Percentiles rank a stretch among this genome's conserved stretches.
These are phyloP conservation scores for Atherinomorus stipes DNA, from an alignment of 2,113 vertebrate genomes.

Conservation along the genomic window DNA sequence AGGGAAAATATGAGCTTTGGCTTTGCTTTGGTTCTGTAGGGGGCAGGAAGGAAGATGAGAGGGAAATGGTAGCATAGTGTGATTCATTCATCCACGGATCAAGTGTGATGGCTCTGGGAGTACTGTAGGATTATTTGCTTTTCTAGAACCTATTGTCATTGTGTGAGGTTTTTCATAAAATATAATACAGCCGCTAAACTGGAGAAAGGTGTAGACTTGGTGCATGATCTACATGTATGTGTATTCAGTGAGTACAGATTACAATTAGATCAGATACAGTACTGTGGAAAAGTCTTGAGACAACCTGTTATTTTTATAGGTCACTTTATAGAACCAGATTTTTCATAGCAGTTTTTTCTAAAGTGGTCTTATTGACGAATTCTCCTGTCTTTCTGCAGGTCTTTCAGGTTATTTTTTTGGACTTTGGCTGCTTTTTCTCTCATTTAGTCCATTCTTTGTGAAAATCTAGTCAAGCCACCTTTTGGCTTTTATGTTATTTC, in stretches of 20 bases:
- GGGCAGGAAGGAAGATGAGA: constrained; percentile 67
- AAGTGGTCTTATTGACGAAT: neutral
- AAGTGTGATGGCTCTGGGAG: constrained; percentile 71
- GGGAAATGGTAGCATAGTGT: constrained; percentile 65
- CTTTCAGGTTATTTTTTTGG: neutral
- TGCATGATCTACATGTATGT: neutral
- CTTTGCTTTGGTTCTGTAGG: constrained; percentile 59
- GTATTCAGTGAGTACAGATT: neutral
- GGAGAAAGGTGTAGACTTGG: constrained; percentile 28
- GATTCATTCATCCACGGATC: constrained; percentile 73
- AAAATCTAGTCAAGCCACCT: no score
- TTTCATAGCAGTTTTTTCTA: neutral
- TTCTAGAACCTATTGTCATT: constrained; percentile 52
- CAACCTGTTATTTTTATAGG: no score
- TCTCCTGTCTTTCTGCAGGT: neutral
- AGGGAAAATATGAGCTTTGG: constrained; percentile 69
- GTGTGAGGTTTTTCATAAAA: constrained; percentile 62
- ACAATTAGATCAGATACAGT: neutral
- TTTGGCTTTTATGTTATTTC: no score
- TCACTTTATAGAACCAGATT: neutral
- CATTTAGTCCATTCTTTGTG: no score
- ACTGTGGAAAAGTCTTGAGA: neutral
- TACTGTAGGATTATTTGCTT: constrained; percentile 64
- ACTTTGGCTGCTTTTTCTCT: no score
- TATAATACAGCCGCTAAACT: constrained; percentile 53